A percentile compares a stretch with the other conserved stretches of the same genome.
These are phyloP conservation scores for Nomada fucata DNA, from an alignment of 2,888 invertebrate genomes.

Conservation along the genomic window DNA sequence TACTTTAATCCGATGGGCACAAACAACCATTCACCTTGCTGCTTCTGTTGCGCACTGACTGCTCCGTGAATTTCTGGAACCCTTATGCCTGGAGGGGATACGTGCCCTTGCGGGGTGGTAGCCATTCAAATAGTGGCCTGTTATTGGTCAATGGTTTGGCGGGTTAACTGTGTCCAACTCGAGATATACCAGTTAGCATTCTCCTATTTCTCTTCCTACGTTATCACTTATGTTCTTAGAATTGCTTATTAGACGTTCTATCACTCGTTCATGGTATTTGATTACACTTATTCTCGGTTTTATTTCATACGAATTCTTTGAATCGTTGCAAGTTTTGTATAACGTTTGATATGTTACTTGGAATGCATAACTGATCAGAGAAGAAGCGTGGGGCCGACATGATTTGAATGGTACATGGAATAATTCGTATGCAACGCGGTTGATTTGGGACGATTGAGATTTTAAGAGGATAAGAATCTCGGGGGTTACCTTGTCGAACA, in stretches of 20 bases:
- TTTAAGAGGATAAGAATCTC: too few relatives aligned
- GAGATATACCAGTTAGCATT: neutral
- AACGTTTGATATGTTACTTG: neutral
- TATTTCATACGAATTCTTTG: neutral
- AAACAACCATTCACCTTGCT: constrained; percentile 11
- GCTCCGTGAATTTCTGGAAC: neutral
- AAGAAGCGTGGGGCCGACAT: too few relatives aligned
- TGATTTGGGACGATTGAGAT: too few relatives aligned
- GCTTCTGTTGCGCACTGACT: constrained; percentile 10
- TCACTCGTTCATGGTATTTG: neutral
- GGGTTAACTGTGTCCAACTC: neutral
- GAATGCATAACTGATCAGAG: too few relatives aligned
- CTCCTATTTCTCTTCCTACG: neutral
- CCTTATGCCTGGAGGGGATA: constrained; percentile 38
- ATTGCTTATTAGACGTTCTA: neutral
- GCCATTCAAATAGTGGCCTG: neutral
- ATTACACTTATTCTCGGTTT: neutral
- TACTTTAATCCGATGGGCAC: neutral
- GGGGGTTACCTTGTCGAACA: too few relatives aligned
- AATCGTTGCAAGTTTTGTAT: neutral
- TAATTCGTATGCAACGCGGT: too few relatives aligned
- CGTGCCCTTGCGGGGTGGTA: neutral
- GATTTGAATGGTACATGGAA: too few relatives aligned
- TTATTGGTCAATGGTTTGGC: constrained; percentile 38
- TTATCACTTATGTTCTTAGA: neutral